Conservation (phyloP, 2,113 vertebrate species). For the Empidonax traillii region DNA sequence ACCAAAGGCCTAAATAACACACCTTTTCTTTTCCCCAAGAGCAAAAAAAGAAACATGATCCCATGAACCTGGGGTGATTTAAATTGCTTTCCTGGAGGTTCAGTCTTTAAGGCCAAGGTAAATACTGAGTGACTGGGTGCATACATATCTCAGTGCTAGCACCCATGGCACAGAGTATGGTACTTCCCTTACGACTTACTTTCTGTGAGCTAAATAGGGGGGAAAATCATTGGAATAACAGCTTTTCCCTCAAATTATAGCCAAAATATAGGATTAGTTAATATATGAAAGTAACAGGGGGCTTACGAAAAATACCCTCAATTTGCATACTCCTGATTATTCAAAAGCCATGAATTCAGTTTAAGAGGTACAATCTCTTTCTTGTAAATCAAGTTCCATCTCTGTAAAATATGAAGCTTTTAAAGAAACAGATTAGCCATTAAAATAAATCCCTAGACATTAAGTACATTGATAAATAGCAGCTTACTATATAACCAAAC, state of each 20-base stretch:
- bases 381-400: neutral
- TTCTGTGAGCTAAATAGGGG: neutral
- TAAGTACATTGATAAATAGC: neutral
- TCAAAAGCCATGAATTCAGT: neutral
- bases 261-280: neutral
- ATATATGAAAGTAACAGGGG: neutral
- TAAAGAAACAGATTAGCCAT: neutral
- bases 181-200: neutral
- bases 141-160: neutral
- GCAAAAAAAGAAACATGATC: neutral
- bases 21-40: neutral
- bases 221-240: neutral
- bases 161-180: neutral
- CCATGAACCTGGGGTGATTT: neutral
- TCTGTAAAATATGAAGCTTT: neutral
- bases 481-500: neutral
- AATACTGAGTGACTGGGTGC: fast-evolving
- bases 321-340: neutral
- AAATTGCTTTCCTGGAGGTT: neutral
- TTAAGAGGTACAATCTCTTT: neutral
- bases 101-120: neutral
- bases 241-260: neutral
- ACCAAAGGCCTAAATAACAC: neutral
- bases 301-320: neutral
- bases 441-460: neutral